Percentiles rank a stretch among this genome's conserved stretches.
Evolutionary conservation across 2,888 invertebrate species (phyloP).

Genomic region (Hecatera dysodea): DNA sequence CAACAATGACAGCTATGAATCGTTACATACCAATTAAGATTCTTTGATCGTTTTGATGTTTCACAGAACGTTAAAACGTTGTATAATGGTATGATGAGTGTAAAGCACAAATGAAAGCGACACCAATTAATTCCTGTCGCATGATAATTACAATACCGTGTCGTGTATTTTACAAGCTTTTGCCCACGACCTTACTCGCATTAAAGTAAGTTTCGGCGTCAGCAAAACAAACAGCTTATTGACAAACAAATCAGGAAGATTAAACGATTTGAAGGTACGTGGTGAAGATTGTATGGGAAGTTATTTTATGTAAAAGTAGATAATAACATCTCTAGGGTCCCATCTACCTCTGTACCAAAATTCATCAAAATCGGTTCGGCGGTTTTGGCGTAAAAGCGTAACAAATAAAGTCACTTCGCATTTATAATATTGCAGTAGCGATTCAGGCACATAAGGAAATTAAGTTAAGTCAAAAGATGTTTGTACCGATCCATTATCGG

Average conservation of each 20-base stretch:
- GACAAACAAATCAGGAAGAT: not conserved
- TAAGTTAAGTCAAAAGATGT: not conserved
- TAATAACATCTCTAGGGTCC: no score
- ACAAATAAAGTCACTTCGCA: no score
- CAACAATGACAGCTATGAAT: not conserved
- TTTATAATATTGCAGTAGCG: not conserved
- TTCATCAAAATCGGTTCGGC: no score
- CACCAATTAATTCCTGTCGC: no score
- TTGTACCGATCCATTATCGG: not conserved
- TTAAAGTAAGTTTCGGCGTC: slow-evolving; percentile 11
- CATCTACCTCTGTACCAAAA: no score
- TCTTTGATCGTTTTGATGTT: not conserved
- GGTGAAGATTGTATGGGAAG: not conserved
- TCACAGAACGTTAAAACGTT: not conserved
- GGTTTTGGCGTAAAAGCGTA: no score
- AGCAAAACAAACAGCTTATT: slow-evolving; percentile 10
- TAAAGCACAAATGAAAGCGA: no score
- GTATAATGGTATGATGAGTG: no score
- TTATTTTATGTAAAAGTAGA: not conserved
- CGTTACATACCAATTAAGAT: not conserved
- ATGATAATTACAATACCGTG: no score
- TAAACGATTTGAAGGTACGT: not conserved
- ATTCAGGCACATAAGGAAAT: not conserved
- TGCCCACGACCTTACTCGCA: no score
- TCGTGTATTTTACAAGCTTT: no score